Base-by-base conservation (phyloP, 2,888 invertebrate genomes). In the Pemphredon lugubris region DNA sequence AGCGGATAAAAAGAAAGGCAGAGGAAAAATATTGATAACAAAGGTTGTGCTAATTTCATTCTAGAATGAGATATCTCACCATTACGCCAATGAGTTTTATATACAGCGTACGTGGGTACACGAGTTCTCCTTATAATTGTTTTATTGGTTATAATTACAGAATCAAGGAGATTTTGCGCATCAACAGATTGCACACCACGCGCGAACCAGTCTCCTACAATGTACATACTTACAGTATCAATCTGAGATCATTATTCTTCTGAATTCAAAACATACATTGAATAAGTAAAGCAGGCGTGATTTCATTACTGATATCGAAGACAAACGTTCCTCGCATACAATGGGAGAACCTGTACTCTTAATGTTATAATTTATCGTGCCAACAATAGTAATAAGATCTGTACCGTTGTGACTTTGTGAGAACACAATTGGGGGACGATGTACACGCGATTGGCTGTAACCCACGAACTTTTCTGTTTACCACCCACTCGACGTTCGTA, bases 81-180 rank as follows among this genome's bases (percentile, higher is more conserved):
- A 44, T 58, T 42, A 4, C n/a, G 65, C 75, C 73, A 79, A 59
- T 68, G 14, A 37, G 44, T 54, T 65, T 54, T 58, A 20, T 68
- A 61, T 20, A 53, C 51, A 16, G 70, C 57, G 14, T 68, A 71
- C 44, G 34, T 34, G 0, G 59, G 47, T 45, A 63, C 34, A 37
- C 42, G 37, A 18, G 60, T 48, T 37, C 55, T 75, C 48, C 63
- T 75, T 64, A 70, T 70, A 45, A 81, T 64, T 55, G 20, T 78
- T 26, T 51, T 50, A 18, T 77, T 59, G 48, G 20, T 83, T 81
- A 70, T 74, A 54, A 82, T 83, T 82, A 74, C 79, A 80, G 87
- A 78, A 66, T 77, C 69, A 50, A 78, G 53, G 57, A 70, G 68
- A 26, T 64, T 68, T 45, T 76, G 73, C 39, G 75, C 67, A 57